Percentiles rank a stretch among this genome's conserved stretches.
These are phyloP conservation scores for Papilio aristodemus DNA, from an alignment of 1,140 invertebrate species.

Conservation along the genomic window DNA sequence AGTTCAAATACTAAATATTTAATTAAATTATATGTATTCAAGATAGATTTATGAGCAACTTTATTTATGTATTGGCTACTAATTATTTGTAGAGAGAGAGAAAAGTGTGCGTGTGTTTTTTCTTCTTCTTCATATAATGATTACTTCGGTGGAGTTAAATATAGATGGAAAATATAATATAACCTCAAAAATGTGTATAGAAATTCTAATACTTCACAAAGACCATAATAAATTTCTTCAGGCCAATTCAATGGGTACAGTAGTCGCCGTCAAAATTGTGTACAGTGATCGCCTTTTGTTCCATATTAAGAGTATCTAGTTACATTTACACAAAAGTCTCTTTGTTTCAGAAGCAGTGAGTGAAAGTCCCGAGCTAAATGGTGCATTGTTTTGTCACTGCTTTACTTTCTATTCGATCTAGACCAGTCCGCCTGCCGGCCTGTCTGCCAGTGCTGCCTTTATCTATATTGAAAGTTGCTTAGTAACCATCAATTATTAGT, in stretches of 20 bases:
- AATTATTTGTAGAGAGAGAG: too few species aligned
- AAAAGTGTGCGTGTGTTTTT: too few species aligned
- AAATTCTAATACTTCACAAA: not conserved
- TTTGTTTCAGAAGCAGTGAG: slow-evolving; percentile 39
- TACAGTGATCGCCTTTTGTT: slow-evolving; percentile 23
- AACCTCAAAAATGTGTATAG: too few species aligned
- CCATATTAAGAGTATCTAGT: slow-evolving; percentile 24
- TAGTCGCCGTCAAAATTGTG: not conserved
- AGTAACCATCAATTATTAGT: slow-evolving; percentile 27
- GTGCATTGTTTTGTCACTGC: slow-evolving; percentile 43
- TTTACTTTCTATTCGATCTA: slow-evolving; percentile 48
- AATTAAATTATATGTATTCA: not conserved
- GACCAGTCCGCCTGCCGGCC: slow-evolving; percentile 40
- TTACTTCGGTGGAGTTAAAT: too few species aligned
- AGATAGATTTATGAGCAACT: not conserved
- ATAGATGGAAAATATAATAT: too few species aligned
- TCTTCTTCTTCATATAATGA: too few species aligned
- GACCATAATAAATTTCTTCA: not conserved
- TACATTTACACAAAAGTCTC: slow-evolving; percentile 30
- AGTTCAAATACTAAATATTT: not conserved
- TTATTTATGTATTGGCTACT: too few species aligned
- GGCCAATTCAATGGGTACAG: not conserved
- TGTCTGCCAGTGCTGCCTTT: slow-evolving; percentile 25
- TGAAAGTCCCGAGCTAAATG: slow-evolving; percentile 42
- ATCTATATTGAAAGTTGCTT: slow-evolving; percentile 33